A percentile compares a stretch with the other conserved stretches of the same genome.
Evolutionary conservation across 1,140 invertebrate species (phyloP).

Genomic region (Melanaphis sacchari): DNA sequence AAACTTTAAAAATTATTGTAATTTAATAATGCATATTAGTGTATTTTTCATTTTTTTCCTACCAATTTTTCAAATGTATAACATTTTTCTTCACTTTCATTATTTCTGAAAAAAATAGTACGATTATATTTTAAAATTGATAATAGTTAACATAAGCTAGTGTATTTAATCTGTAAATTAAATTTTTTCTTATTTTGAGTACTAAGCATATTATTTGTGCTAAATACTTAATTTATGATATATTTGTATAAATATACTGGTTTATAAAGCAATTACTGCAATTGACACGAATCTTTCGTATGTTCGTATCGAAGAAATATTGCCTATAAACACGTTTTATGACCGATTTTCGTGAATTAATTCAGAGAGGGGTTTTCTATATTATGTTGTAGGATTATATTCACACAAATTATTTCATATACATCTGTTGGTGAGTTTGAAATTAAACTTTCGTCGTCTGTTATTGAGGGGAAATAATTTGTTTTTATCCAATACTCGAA

Average conservation of each 20-base stretch:
- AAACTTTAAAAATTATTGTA: not conserved
- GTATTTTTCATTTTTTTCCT: not conserved
- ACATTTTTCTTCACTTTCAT: not conserved
- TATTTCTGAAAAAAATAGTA: not conserved
- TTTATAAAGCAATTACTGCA: not conserved
- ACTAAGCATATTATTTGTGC: not conserved
- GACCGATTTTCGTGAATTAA: slow-evolving; percentile 7
- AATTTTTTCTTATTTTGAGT: not conserved
- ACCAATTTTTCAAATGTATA: not conserved
- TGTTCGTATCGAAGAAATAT: not conserved
- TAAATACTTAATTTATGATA: not conserved
- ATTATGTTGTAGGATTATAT: slow-evolving; percentile 7
- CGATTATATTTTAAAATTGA: no score
- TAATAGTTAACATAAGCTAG: not conserved
- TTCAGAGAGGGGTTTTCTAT: not conserved
- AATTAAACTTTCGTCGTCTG: not conserved
- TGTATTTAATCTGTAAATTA: not conserved
- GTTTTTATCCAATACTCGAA: not conserved
- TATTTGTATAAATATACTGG: not conserved
- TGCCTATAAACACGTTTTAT: slow-evolving; percentile 7
- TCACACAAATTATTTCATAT: not conserved
- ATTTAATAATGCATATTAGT: not conserved
- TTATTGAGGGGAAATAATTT: slow-evolving; percentile 34
- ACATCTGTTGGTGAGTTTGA: not conserved
- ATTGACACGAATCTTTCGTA: not conserved